Evolutionary conservation across 2,888 invertebrate genomes (phyloP).

Genomic region (Camponotus fellah): DNA sequence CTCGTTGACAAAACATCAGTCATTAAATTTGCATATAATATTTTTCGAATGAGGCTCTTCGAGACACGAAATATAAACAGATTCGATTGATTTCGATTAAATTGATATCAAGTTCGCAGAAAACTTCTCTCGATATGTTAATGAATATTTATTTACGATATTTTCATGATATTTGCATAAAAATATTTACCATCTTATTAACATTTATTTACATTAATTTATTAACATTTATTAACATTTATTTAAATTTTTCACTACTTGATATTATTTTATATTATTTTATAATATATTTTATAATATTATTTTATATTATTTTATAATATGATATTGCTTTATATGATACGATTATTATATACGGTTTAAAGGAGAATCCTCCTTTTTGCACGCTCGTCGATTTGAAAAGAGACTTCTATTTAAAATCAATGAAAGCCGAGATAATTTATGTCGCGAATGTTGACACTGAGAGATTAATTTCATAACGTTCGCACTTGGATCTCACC

Average conservation of each 20-base stretch:
- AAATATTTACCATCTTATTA: slow-evolving; percentile 8
- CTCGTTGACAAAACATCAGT: not conserved
- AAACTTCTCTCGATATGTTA: not conserved
- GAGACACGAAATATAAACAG: not conserved
- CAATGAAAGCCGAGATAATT: slow-evolving; percentile 29
- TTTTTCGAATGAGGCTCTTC: not conserved
- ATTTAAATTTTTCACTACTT: not conserved
- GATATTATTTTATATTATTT: no score
- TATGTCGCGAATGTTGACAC: slow-evolving; percentile 22
- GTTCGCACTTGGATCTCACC: slow-evolving; percentile 54
- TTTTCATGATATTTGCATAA: not conserved
- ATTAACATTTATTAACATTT: slow-evolving; percentile 33
- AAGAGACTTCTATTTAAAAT: slow-evolving; percentile 35
- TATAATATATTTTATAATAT: no score
- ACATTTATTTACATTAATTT: slow-evolving; percentile 3
- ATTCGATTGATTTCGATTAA: slow-evolving; percentile 4
- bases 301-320: not conserved
- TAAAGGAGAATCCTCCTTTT: not conserved
- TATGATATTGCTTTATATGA: not conserved
- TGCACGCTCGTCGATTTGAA: not conserved
- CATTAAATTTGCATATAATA: not conserved
- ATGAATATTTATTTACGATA: not conserved
- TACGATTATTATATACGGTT: not conserved
- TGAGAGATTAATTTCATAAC: slow-evolving; percentile 44
- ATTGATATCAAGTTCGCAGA: not conserved